Evolutionary conservation across 2,888 invertebrate species (phyloP).

Genomic region (Phymatocera aterrima): DNA sequence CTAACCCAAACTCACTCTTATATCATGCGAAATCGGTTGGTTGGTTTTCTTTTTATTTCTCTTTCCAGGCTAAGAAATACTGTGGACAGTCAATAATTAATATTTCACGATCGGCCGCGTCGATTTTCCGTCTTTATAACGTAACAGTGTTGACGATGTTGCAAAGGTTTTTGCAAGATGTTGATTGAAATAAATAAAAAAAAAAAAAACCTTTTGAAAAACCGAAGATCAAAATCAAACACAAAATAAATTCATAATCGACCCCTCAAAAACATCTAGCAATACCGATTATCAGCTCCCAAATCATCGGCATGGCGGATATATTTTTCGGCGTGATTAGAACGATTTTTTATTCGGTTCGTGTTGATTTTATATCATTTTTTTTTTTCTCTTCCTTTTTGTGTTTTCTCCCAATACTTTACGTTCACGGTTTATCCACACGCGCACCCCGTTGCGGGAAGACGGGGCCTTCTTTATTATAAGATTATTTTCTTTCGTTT

Average conservation of each 20-base stretch:
- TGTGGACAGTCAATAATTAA: constrained; percentile 62
- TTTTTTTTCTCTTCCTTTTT: neutral
- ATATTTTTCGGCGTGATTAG: neutral
- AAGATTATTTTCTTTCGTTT: too few relatives aligned
- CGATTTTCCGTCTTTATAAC: constrained; percentile 14
- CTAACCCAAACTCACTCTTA: constrained; percentile 25
- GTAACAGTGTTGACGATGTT: neutral
- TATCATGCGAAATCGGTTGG: constrained; percentile 34
- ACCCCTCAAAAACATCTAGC: constrained; percentile 4
- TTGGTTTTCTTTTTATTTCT: neutral
- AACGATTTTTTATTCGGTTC: neutral
- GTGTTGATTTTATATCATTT: neutral
- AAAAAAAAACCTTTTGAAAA: neutral
- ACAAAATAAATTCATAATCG: neutral
- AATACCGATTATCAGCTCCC: constrained; percentile 57
- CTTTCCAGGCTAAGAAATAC: constrained; percentile 62
- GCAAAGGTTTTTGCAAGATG: neutral
- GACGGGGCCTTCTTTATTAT: neutral
- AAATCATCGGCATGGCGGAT: constrained; percentile 51
- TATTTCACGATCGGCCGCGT: constrained; percentile 52
- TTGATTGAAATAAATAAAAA: neutral
- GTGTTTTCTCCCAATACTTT: neutral
- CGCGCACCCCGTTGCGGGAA: constrained; percentile 32
- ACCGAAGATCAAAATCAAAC: too few relatives aligned
- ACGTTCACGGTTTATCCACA: constrained; percentile 10